These are phyloP conservation scores for Antitype chi DNA, from an alignment of 2,888 invertebrate species.

Conservation along the genomic window DNA sequence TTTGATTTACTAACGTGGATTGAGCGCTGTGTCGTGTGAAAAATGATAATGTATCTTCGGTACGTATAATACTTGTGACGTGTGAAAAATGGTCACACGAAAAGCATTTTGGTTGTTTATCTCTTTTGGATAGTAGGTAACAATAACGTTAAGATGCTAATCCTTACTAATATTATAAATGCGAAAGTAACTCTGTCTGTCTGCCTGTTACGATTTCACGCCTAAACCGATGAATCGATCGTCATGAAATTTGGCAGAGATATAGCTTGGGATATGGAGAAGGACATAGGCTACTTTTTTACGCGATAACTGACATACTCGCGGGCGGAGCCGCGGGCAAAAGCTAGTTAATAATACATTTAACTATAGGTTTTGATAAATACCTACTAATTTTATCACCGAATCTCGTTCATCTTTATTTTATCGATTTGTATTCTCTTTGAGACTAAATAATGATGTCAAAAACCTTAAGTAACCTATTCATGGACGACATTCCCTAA, in stretches of 20 bases:
- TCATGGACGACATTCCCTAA: constrained; percentile 22
- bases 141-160: background rate
- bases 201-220: too few relatives aligned
- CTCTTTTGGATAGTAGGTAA: background rate
- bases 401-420: background rate
- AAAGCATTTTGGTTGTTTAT: background rate
- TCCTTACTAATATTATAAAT: too few relatives aligned
- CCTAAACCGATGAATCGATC: too few relatives aligned
- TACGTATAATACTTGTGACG: background rate
- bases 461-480: constrained; percentile 39
- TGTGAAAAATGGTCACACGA: constrained; percentile 1
- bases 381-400: background rate
- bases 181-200: too few relatives aligned
- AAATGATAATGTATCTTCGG: constrained; percentile 6
- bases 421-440: constrained; percentile 16
- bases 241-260: too few relatives aligned
- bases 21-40: constrained; percentile 23
- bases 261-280: too few relatives aligned
- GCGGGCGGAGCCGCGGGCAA: too few relatives aligned
- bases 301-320: too few relatives aligned
- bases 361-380: background rate
- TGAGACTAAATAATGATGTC: constrained; percentile 27
- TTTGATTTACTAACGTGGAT: constrained; percentile 24
- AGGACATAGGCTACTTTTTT: too few relatives aligned
- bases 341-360: background rate